phyloP scores from a whole-genome alignment of 2,113 vertebrate species.

The Ia io region DNA sequence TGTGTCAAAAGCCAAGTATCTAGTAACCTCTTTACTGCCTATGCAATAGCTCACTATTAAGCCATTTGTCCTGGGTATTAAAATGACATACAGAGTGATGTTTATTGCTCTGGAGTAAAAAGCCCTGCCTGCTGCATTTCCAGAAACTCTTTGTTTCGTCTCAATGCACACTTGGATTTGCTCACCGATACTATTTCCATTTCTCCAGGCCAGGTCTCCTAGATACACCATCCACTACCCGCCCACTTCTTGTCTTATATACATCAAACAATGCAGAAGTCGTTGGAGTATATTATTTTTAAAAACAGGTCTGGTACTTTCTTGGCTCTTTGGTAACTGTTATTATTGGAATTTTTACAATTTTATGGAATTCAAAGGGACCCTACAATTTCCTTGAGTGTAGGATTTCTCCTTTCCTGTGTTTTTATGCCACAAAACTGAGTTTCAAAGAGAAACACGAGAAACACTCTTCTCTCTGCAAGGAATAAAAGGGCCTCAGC shows the following conservation, averaged over 20 bases:
- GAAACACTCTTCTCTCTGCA: constrained; percentile 65
- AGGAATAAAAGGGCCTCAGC: constrained; percentile 68
- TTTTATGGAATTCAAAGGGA: constrained; percentile 75
- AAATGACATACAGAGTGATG: constrained; percentile 59
- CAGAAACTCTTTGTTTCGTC: constrained; percentile 57
- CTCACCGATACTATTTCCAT: constrained; percentile 38
- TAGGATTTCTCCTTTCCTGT: constrained; percentile 76
- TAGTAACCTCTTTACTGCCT: constrained; percentile 42
- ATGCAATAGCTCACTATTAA: constrained; percentile 44
- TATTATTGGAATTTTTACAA: constrained; percentile 80
- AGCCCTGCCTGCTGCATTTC: constrained; percentile 40
- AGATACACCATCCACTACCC: constrained; percentile 10
- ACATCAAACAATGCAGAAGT: constrained; percentile 65
- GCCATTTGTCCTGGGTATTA: constrained; percentile 61
- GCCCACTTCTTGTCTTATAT: constrained; percentile 38
- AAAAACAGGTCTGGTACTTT: constrained; percentile 68
- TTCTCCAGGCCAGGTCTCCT: neutral
- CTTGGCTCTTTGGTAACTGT: constrained; percentile 69
- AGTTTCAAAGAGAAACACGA: constrained; percentile 77
- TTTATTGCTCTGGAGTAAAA: constrained; percentile 63
- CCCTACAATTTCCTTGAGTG: constrained; percentile 71
- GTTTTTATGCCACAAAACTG: constrained; percentile 78
- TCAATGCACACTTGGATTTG: neutral
- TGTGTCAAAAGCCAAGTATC: constrained; percentile 44
- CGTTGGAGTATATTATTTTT: constrained; percentile 61